Conservation (phyloP, 1,140 invertebrate genomes). For the Dryas iulia region DNA sequence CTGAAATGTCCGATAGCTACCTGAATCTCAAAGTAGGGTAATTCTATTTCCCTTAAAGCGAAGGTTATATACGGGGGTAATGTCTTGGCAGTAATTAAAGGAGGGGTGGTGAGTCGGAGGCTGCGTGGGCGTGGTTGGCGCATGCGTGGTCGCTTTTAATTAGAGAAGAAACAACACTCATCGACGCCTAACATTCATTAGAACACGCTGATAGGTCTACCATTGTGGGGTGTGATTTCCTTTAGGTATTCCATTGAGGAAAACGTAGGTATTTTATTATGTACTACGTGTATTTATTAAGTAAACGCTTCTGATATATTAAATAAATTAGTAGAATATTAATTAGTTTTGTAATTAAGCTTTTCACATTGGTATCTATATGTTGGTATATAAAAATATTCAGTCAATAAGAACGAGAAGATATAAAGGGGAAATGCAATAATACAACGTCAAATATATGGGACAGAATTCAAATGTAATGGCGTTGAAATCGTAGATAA, state of each 20-base stretch:
- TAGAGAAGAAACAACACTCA: slow-evolving; percentile 63
- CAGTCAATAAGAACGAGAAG: neutral
- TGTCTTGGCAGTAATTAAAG: slow-evolving; percentile 78
- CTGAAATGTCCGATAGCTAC: neutral
- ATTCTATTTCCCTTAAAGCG: slow-evolving; percentile 36
- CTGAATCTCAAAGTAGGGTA: slow-evolving; percentile 23
- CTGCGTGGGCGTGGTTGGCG: slow-evolving; percentile 70
- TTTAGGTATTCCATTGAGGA: slow-evolving; percentile 20
- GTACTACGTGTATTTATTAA: neutral
- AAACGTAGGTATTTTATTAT: slow-evolving; percentile 12
- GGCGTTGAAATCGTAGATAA: slow-evolving; percentile 65
- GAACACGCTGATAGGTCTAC: slow-evolving; percentile 38
- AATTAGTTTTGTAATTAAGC: too few species aligned
- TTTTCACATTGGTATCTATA: too few species aligned
- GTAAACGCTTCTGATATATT: neutral
- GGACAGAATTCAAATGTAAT: slow-evolving; percentile 63
- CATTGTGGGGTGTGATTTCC: slow-evolving; percentile 36
- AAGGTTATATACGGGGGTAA: slow-evolving; percentile 65
- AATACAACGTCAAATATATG: slow-evolving; percentile 34
- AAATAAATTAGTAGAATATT: too few species aligned
- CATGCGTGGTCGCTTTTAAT: slow-evolving; percentile 71
- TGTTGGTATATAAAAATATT: neutral
- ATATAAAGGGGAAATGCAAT: slow-evolving; percentile 10
- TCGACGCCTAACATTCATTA: slow-evolving; percentile 73
- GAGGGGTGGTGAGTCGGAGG: slow-evolving; percentile 51